A percentile compares a stretch with the other conserved stretches of the same genome.
These are phyloP conservation scores for Papilio demoleus DNA, from an alignment of 2,888 invertebrate genomes.

Conservation along the genomic window DNA sequence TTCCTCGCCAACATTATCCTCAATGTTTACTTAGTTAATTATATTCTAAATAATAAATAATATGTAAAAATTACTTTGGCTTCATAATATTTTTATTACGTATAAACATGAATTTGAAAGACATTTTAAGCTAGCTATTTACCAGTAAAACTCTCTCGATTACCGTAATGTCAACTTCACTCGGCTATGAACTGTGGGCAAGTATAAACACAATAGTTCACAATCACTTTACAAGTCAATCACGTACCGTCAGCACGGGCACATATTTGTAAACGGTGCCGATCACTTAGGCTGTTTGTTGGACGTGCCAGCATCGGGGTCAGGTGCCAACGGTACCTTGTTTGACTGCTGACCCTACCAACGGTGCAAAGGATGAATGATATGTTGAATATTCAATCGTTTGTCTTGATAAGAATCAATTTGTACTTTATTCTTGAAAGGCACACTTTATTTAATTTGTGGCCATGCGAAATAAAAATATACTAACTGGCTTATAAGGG, in stretches of 20 bases:
- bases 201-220: slow-evolving; percentile 19
- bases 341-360: slow-evolving; percentile 76
- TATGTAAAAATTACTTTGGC: no score
- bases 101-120: no score
- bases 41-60: background rate
- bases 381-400: slow-evolving; percentile 32
- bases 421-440: no score
- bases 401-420: background rate
- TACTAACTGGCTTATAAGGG: no score
- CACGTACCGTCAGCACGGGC: slow-evolving; percentile 52
- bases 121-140: no score
- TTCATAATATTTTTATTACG: no score
- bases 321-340: slow-evolving; percentile 79
- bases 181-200: slow-evolving; percentile 22
- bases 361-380: slow-evolving; percentile 47
- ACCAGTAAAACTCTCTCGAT: slow-evolving; percentile 6
- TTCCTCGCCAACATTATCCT: slow-evolving; percentile 37
- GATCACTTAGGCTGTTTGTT: slow-evolving; percentile 75
- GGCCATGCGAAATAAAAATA: no score
- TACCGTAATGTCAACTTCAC: slow-evolving; percentile 33
- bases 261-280: slow-evolving; percentile 75
- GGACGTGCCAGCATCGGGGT: slow-evolving; percentile 74
- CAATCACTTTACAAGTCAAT: slow-evolving; percentile 48
- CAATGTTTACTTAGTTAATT: slow-evolving; percentile 45
- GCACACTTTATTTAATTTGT: no score